These are phyloP conservation scores for Heliconius ismenius DNA, from an alignment of 2,888 invertebrate genomes.

Conservation along the genomic window DNA sequence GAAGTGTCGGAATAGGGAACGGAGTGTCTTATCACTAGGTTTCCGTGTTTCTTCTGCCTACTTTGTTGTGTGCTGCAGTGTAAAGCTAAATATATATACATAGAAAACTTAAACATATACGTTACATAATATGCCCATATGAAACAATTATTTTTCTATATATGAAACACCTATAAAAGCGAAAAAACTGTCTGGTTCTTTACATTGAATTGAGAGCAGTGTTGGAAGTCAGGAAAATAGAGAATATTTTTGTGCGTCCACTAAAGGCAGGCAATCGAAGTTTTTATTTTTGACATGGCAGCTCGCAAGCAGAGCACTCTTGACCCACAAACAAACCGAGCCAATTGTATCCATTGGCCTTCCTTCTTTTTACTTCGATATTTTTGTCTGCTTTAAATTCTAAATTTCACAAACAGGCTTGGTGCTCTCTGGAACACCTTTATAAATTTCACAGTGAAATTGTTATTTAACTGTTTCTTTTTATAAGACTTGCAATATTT, in stretches of 20 bases:
- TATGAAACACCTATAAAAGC: neutral
- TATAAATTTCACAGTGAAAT: neutral
- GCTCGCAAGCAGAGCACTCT: constrained; percentile 30
- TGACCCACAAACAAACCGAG: constrained; percentile 37
- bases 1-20: no score
- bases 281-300: constrained; percentile 38
- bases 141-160: neutral
- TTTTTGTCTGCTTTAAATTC: constrained; percentile 27
- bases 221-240: constrained; percentile 19
- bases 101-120: neutral
- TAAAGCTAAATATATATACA: no score
- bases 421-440: constrained; percentile 6
- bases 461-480: neutral
- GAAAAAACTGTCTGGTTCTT: constrained; percentile 1
- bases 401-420: neutral
- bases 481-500: neutral
- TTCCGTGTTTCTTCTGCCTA: no score
- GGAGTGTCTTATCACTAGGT: no score
- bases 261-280: constrained; percentile 34
- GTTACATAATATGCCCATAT: neutral
- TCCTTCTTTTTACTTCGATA: constrained; percentile 28
- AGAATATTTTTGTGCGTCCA: constrained; percentile 29
- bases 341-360: constrained; percentile 34
- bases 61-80: no score
- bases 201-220: constrained; percentile 10